Base-by-base conservation (phyloP, 2,113 vertebrate genomes). In the Channa argus region DNA sequence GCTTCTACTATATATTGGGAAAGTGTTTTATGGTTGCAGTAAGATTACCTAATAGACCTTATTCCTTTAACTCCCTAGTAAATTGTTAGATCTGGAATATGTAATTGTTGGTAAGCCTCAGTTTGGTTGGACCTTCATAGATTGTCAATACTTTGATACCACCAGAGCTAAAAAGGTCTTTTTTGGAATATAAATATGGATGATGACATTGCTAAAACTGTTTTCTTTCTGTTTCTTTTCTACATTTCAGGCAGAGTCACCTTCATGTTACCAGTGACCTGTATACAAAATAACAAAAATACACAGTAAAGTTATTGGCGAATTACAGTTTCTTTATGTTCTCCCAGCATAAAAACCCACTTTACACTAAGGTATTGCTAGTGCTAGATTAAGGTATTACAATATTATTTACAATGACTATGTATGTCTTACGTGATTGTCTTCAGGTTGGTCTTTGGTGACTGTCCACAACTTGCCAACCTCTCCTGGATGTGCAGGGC, bases 401-500 rank as follows among this genome's bases (percentile, higher is more conserved):
- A 15, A 54, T 13, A 39, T 33, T 1, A 44, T 50, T 13, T 8
- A 33, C 58, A 52, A 13, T 44, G 24, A 62, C 49, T 33, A 24
- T 46, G n/a, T 4, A 13, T 47, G 15, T 93, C 96, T 96, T 91
- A 99, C 98, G 95, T 96, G 80, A 99, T 95, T 59, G 94, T 97
- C 76, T 99, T 99, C 78, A 98, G 58, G 76, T 96, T 97, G 77
- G 97, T 95, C 92, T 98, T 99, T 74, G 95, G 95, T 0, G 96
- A 94, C 77, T 96, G 96, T 55, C 97, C 96, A 8, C 96, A 96
- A 1, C 94, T 91, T 0, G 92, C 95, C 76, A 97, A 92, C 79
- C 97, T 94, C 80, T 99, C 98, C 90, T 97, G 97, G 50, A 98
- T 97, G 83, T 98, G 96, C 86, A 99, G 88, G 0, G 98, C 97